A percentile compares a stretch with the other conserved stretches of the same genome.
These are phyloP conservation scores for Drosophila nigrodunni DNA, from an alignment of 1,140 invertebrate genomes.

Conservation along the genomic window DNA sequence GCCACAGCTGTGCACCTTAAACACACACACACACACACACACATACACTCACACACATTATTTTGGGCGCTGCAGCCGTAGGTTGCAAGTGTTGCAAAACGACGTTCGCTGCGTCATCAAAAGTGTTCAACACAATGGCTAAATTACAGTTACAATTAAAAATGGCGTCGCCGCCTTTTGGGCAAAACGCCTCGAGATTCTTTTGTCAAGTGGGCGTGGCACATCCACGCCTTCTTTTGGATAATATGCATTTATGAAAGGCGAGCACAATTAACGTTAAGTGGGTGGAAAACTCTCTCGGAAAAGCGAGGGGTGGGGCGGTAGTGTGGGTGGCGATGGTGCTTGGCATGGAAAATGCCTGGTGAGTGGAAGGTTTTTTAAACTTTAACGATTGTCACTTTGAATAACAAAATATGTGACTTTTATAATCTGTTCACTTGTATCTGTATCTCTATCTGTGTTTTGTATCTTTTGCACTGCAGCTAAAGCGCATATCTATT, in stretches of 20 bases:
- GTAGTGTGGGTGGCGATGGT: neutral
- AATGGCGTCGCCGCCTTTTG: slow-evolving; percentile 63
- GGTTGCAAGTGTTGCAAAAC: slow-evolving; percentile 32
- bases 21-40: slow-evolving; percentile 1
- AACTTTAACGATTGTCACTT: too few species aligned
- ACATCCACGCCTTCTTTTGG: neutral
- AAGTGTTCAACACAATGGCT: slow-evolving; percentile 73
- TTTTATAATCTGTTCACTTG: neutral
- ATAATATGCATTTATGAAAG: slow-evolving; percentile 5
- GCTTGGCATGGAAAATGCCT: too few species aligned
- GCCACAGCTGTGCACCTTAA: slow-evolving; percentile 26
- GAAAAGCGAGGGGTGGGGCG: neutral
- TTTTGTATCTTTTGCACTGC: neutral
- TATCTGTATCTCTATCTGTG: neutral
- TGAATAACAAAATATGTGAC: too few species aligned
- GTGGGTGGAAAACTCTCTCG: slow-evolving; percentile 26
- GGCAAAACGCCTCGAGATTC: slow-evolving; percentile 40
- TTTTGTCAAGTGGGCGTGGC: slow-evolving; percentile 53
- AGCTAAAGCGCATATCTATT: neutral
- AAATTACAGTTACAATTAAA: slow-evolving; percentile 84
- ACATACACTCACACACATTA: slow-evolving; percentile 3
- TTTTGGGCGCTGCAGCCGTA: slow-evolving; percentile 33
- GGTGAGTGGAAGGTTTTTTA: too few species aligned
- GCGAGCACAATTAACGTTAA: slow-evolving; percentile 64
- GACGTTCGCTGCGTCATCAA: slow-evolving; percentile 67